Evolutionary conservation across 2,888 invertebrate genomes (phyloP).

Genomic region (Glyphotaelius pellucidus): DNA sequence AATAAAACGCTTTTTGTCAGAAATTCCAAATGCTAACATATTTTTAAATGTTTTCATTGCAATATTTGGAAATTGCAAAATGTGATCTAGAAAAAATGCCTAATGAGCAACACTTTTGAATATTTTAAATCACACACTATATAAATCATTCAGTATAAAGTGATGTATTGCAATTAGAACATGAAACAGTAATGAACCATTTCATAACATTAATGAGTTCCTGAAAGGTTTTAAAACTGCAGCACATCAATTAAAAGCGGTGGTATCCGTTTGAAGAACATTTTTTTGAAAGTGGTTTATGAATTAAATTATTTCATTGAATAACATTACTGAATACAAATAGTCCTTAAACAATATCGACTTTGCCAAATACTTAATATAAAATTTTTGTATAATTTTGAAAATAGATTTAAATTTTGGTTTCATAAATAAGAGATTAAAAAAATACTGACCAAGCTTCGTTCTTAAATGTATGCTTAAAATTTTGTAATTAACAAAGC

Average conservation of each 20-base stretch:
- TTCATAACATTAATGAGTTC: background rate
- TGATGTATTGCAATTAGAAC: background rate
- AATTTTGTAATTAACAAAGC: background rate
- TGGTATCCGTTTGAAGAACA: background rate
- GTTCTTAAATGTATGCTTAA: background rate
- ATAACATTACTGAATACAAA: background rate
- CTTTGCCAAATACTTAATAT: background rate
- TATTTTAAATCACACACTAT: background rate
- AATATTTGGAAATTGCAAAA: background rate
- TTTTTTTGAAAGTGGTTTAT: background rate
- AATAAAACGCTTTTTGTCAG: background rate
- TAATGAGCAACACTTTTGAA: background rate
- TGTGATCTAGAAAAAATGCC: background rate
- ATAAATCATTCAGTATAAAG: too few relatives aligned
- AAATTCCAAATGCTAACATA: background rate
- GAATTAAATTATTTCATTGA: background rate
- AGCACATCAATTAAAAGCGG: background rate
- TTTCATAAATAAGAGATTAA: background rate
- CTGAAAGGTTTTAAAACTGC: background rate
- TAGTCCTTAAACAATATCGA: background rate
- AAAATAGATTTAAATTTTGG: background rate
- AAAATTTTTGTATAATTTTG: background rate
- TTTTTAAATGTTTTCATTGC: too few relatives aligned
- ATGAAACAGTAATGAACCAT: background rate
- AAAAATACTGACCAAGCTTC: background rate